Conservation (phyloP, 2,888 invertebrate genomes). For the Platycnemis pennipes region DNA sequence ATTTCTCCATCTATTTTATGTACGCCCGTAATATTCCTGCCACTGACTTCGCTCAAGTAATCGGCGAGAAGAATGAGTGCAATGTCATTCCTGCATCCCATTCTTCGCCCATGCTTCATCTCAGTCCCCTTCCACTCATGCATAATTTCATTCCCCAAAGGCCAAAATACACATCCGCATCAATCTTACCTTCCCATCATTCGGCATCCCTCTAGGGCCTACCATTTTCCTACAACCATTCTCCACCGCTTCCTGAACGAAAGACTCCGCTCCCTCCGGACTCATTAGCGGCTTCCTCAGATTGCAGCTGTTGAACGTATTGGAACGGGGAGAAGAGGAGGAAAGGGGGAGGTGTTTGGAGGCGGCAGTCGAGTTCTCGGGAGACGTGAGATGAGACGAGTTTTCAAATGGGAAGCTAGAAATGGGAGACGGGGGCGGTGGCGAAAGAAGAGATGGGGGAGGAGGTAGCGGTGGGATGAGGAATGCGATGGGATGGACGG, state of each 20-base stretch:
- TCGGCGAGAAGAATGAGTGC: neutral
- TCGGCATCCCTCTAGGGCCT: neutral
- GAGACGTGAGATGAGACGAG: constrained; percentile 52
- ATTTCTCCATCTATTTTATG: no score
- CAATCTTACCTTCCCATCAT: neutral
- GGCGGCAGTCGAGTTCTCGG: neutral
- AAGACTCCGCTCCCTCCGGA: neutral
- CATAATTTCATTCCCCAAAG: neutral
- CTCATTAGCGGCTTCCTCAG: constrained; percentile 64
- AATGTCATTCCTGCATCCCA: neutral
- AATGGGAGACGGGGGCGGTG: neutral
- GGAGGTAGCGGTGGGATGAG: no score
- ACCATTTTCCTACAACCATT: neutral
- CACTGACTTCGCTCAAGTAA: neutral
- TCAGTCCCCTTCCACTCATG: neutral
- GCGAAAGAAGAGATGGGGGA: neutral
- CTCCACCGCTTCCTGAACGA: neutral
- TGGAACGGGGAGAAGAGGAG: neutral
- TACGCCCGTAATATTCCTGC: no score
- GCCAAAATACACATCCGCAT: neutral
- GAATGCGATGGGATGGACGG: no score
- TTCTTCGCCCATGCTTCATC: neutral
- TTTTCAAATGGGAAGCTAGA: constrained; percentile 39
- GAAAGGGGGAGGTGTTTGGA: neutral
- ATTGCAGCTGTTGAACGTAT: constrained; percentile 57